These are phyloP conservation scores for Orientallactaga sibirica DNA, from an alignment of 2,797 vertebrate genomes.

Conservation along the genomic window DNA sequence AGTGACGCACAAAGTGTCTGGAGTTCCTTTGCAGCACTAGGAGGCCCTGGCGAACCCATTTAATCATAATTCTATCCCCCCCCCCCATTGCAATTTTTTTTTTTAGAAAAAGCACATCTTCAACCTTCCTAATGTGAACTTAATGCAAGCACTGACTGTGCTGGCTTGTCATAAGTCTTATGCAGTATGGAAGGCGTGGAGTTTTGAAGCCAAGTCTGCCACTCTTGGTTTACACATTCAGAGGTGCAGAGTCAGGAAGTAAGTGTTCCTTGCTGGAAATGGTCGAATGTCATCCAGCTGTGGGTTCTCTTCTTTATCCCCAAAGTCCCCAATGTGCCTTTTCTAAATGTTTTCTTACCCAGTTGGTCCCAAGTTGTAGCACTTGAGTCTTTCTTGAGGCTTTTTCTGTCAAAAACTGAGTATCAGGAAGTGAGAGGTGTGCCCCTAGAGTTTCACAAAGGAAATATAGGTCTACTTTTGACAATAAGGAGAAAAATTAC, in stretches of 20 bases:
- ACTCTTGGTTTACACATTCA: neutral
- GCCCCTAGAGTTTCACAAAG: neutral
- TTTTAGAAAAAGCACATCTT: neutral
- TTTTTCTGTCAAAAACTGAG: conserved; percentile 41
- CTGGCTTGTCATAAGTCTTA: neutral
- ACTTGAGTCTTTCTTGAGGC: conserved; percentile 22
- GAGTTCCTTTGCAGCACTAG: no score
- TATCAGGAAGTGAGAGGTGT: conserved; percentile 30
- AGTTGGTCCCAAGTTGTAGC: neutral
- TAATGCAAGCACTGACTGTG: no score
- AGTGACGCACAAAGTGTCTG: no score
- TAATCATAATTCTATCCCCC: neutral
- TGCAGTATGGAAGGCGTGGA: neutral
- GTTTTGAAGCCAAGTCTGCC: conserved; percentile 10
- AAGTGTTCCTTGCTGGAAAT: neutral
- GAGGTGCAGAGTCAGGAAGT: neutral
- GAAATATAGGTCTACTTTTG: conserved; percentile 13
- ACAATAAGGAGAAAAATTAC: neutral
- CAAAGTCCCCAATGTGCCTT: neutral
- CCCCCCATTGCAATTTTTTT: no score
- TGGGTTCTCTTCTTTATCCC: neutral
- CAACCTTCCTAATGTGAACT: neutral
- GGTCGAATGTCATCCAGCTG: neutral
- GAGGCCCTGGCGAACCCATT: no score
- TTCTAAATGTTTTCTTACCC: conserved; percentile 28